These are phyloP conservation scores for Euphydryas editha DNA, from an alignment of 2,888 invertebrate species.

Conservation along the genomic window DNA sequence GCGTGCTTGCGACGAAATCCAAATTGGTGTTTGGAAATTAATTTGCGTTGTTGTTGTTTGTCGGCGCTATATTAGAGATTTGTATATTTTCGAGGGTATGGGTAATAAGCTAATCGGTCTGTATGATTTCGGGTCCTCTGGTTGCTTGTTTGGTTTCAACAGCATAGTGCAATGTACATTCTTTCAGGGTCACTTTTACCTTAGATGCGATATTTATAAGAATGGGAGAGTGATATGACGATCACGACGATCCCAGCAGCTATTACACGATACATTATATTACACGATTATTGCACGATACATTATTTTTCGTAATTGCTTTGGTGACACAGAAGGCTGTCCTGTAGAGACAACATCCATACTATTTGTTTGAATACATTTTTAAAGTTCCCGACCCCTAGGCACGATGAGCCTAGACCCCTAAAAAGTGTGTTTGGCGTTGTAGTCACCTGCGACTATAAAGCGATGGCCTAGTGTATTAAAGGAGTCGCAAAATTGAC, in stretches of 20 bases:
- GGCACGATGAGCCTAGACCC: neutral
- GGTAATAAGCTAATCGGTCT: neutral
- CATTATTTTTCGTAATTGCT: too few relatives aligned
- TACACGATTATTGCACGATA: slow-evolving; percentile 26
- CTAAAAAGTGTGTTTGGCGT: neutral
- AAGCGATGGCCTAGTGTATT: neutral
- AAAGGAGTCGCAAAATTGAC: neutral
- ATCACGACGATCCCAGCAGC: slow-evolving; percentile 37
- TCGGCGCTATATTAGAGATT: neutral
- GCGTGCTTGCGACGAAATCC: slow-evolving; percentile 3
- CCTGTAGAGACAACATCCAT: slow-evolving; percentile 33
- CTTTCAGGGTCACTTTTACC: slow-evolving; percentile 10
- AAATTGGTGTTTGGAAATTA: slow-evolving; percentile 13
- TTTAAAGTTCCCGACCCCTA: neutral
- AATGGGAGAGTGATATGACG: slow-evolving; percentile 42
- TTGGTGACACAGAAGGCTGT: neutral
- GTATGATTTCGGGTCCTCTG: too few relatives aligned
- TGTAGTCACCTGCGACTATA: neutral
- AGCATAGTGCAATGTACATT: slow-evolving; percentile 27
- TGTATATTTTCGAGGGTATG: neutral
- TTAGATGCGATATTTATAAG: slow-evolving; percentile 17
- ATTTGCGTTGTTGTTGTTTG: neutral
- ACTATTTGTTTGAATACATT: slow-evolving; percentile 24
- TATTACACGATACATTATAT: slow-evolving; percentile 29
- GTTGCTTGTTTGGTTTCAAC: too few relatives aligned